A percentile compares a stretch with the other conserved stretches of the same genome.
phyloP scores from a whole-genome alignment of 2,113 vertebrate species.

The Bos taurus region DNA sequence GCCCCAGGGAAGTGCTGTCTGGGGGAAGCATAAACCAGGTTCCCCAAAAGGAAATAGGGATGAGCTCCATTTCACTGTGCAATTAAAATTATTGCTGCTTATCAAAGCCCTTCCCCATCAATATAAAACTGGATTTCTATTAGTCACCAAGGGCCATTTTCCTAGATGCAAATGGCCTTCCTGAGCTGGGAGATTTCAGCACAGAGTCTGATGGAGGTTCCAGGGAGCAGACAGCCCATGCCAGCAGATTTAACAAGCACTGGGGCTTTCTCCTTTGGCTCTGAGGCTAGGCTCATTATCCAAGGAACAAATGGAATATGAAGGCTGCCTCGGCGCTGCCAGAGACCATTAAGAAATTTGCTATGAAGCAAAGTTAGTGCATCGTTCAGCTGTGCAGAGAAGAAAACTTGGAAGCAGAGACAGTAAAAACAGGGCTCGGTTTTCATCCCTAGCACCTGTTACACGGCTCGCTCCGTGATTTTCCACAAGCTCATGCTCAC shows the following conservation, averaged over 20 bases:
- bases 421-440: background rate
- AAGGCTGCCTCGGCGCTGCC: background rate
- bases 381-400: background rate
- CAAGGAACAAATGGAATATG: conserved; percentile 7
- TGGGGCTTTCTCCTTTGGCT: conserved; percentile 34
- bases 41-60: background rate
- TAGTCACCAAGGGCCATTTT: background rate
- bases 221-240: background rate
- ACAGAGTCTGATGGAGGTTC: background rate
- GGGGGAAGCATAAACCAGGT: background rate
- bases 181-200: background rate
- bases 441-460: background rate
- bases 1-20: background rate
- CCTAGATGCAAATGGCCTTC: background rate
- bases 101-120: background rate
- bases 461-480: background rate
- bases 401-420: background rate
- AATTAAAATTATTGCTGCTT: background rate
- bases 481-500: background rate
- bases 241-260: background rate
- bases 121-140: background rate
- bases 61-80: background rate
- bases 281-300: conserved; percentile 45
- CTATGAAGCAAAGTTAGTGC: background rate
- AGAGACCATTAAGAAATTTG: background rate